These are phyloP conservation scores for Entomobrya proxima DNA, from an alignment of 2,888 invertebrate species.

Conservation along the genomic window DNA sequence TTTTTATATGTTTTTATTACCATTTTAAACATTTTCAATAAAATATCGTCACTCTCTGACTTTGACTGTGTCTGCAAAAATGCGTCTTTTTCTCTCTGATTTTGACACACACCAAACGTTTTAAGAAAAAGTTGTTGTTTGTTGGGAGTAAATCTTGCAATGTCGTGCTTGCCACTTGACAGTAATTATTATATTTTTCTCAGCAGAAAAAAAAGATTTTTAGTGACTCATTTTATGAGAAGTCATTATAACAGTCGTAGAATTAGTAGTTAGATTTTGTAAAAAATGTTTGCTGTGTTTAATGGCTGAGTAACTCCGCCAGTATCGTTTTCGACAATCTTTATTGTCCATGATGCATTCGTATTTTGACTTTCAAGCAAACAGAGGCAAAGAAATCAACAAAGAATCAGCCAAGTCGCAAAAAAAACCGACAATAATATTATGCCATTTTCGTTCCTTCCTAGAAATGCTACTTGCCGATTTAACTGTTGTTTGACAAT, in stretches of 20 bases:
- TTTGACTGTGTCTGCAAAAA: not conserved
- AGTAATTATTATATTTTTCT: constrained; percentile 57
- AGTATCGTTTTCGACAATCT: constrained; percentile 51
- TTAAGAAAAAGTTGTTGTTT: constrained; percentile 24
- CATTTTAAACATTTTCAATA: constrained; percentile 46
- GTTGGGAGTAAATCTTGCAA: constrained; percentile 53
- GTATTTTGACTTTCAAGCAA: constrained; percentile 55
- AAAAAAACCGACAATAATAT: not conserved
- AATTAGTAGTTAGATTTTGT: constrained; percentile 31
- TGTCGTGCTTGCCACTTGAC: constrained; percentile 55
- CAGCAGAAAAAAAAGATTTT: constrained; percentile 41
- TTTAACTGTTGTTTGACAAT: not conserved
- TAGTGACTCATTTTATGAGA: constrained; percentile 43
- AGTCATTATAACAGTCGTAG: not conserved
- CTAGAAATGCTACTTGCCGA: no score
- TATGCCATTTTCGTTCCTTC: not conserved
- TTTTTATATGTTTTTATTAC: constrained; percentile 8
- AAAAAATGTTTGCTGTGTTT: constrained; percentile 26
- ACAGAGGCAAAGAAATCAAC: constrained; percentile 28
- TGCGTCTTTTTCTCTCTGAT: not conserved
- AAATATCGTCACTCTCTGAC: constrained; percentile 11
- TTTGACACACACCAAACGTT: not conserved
- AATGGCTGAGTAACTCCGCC: constrained; percentile 7
- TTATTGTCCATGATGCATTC: constrained; percentile 63
- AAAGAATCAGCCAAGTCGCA: constrained; percentile 13